Base-by-base conservation (phyloP, 2,113 vertebrate genomes). In the Gasterosteus aculeatus region DNA sequence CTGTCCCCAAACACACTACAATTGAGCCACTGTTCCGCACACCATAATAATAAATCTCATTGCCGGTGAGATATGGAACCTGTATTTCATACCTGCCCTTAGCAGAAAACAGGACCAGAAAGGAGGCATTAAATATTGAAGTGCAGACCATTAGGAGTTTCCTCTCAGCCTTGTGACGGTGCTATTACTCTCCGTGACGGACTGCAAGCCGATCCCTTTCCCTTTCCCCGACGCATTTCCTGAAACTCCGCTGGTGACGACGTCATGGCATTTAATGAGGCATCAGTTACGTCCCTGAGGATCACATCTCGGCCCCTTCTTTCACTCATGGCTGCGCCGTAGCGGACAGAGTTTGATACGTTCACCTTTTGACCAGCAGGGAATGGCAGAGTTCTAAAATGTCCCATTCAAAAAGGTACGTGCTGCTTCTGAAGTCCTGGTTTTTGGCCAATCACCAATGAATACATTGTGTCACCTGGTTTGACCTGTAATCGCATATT, bases 51-150 rank as follows among this genome's bases (percentile, higher is more conserved):
- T 86, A 86, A 89, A 71, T 78, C 72, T 81, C 70, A 71, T 51
- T 73, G 66, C 54, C 3, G 5, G 22, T 86, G 83, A 89, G 86
- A 87, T 90, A 85, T 87, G 62, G 76, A 82, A 73, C 64, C 58
- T 78, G 3, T 62, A 47, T 80, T 26, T 81, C 75, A 78, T 75
- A 85, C 77, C 79, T 84, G 80, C 85, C 84, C 62, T 79, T 18
- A 82, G 83, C 80, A 76, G 67, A 82, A 88, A 89, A 87, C 83
- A 87, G 67, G 56, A 64, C 42, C 63, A 83, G 78, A 87, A 88
- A 87, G 78, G 84, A 81, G 60, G 63, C 85, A 91, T 93, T 88
- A 93, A 92, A 93, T 91, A 93, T 93, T 91, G 78, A 92, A 82
- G 86, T 77, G 78, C 31, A 22, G 72, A 69, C 87, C 83, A 92